Percentiles rank a stretch among this genome's conserved stretches.
phyloP scores from a whole-genome alignment of 1,140 invertebrate genomes.

The Pogonomyrmex barbatus region DNA sequence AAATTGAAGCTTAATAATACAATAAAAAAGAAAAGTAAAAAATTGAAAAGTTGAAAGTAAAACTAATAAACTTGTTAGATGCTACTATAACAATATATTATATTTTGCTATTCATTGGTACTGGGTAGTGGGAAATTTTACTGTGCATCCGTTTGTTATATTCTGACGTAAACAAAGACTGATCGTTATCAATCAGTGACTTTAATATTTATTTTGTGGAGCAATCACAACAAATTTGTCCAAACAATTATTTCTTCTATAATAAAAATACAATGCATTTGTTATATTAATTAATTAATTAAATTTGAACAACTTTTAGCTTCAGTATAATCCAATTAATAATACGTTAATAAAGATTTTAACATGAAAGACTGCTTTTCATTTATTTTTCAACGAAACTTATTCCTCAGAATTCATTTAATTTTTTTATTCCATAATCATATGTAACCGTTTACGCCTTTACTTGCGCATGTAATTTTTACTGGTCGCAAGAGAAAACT shows the following conservation, averaged over 20 bases:
- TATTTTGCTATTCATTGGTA: slow-evolving; percentile 13
- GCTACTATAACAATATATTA: slow-evolving; percentile 1
- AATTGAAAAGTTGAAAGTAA: not conserved
- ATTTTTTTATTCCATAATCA: slow-evolving; percentile 20
- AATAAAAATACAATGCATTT: not conserved
- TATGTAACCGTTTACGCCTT: slow-evolving; percentile 4
- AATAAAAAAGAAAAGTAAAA: too few relatives aligned
- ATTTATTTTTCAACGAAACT: not conserved
- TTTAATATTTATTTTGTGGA: not conserved
- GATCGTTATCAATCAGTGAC: slow-evolving; percentile 32
- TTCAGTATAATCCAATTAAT: not conserved
- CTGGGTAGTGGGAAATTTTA: slow-evolving; percentile 3
- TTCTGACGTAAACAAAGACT: slow-evolving; percentile 26
- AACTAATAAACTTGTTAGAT: slow-evolving; percentile 22
- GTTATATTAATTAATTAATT: slow-evolving; percentile 14
- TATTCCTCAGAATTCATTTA: slow-evolving; percentile 19
- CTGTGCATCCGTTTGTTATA: slow-evolving; percentile 23
- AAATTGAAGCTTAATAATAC: not conserved
- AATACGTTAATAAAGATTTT: not conserved
- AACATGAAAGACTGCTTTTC: not conserved
- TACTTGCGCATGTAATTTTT: slow-evolving; percentile 22
- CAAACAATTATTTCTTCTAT: not conserved
- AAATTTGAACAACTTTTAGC: not conserved
- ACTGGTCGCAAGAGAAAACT: slow-evolving; percentile 28
- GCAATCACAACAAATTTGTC: slow-evolving; percentile 24